These are phyloP conservation scores for Oncorhynchus clarkii DNA, from an alignment of 2,113 vertebrate genomes.

Conservation along the genomic window DNA sequence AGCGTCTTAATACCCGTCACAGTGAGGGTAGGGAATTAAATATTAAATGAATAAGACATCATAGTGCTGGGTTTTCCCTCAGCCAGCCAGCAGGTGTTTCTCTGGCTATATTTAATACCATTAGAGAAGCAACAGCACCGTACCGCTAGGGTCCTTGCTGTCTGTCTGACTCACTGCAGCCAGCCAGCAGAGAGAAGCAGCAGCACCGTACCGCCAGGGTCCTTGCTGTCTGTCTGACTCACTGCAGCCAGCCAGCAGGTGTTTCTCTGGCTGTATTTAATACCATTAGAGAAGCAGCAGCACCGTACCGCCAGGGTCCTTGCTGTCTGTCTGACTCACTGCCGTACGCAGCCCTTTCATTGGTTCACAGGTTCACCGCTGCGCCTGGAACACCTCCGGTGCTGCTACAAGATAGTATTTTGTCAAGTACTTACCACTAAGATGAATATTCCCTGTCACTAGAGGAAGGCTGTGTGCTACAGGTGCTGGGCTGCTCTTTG, in stretches of 20 bases:
- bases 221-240: no score
- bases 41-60: constrained; percentile 71
- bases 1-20: constrained; percentile 62
- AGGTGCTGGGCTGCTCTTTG: constrained; percentile 57
- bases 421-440: constrained; percentile 61
- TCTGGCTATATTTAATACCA: constrained; percentile 71
- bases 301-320: no score
- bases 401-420: constrained; percentile 49
- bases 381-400: constrained; percentile 45
- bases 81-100: constrained; percentile 68
- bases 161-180: constrained; percentile 13
- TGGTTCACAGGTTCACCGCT: constrained; percentile 61
- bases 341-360: constrained; percentile 39
- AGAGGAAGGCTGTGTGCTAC: constrained; percentile 61
- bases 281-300: no score
- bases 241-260: no score
- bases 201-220: constrained; percentile 3
- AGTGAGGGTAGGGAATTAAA: constrained; percentile 59
- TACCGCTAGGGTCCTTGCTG: not conserved
- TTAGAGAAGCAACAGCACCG: constrained; percentile 59
- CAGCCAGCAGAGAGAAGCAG: constrained; percentile 18
- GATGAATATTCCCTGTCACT: constrained; percentile 68
- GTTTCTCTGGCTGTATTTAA: no score
- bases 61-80: constrained; percentile 54
- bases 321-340: no score